Evolutionary conservation across 2,113 vertebrate genomes (phyloP).

Genomic region (Callaeas wilsoni): DNA sequence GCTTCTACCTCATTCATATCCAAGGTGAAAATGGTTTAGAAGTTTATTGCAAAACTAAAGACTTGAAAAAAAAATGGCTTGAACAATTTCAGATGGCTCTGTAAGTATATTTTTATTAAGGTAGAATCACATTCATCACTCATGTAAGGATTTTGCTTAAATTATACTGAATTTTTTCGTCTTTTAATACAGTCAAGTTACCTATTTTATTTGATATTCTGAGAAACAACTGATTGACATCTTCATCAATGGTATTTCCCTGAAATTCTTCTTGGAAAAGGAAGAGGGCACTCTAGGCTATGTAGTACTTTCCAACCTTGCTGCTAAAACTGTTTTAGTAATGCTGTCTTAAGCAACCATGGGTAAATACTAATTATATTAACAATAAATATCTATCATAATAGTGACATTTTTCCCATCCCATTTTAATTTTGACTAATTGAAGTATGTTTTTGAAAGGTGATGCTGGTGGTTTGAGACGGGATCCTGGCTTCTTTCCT

Average conservation of each 20-base stretch:
- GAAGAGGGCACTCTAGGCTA: slow-evolving; percentile 70
- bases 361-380: slow-evolving; percentile 29
- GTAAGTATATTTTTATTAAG: slow-evolving; percentile 78
- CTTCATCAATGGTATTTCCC: neutral
- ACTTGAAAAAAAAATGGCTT: slow-evolving; percentile 98
- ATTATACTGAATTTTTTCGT: neutral
- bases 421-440: neutral
- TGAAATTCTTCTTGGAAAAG: slow-evolving; percentile 46
- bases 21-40: slow-evolving; percentile 95
- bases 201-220: neutral
- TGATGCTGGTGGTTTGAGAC: neutral
- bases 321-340: neutral
- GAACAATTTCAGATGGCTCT: slow-evolving; percentile 98
- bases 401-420: neutral
- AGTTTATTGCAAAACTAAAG: slow-evolving; percentile 99
- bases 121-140: neutral
- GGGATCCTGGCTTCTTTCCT: neutral
- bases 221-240: neutral
- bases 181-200: neutral
- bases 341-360: neutral
- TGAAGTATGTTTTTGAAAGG: slow-evolving; percentile 12
- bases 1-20: slow-evolving; percentile 97
- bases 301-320: neutral
- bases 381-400: slow-evolving; percentile 23
- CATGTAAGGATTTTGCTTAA: neutral